These are phyloP conservation scores for Bombus superbus DNA, from an alignment of 1,140 invertebrate genomes.

Conservation along the genomic window DNA sequence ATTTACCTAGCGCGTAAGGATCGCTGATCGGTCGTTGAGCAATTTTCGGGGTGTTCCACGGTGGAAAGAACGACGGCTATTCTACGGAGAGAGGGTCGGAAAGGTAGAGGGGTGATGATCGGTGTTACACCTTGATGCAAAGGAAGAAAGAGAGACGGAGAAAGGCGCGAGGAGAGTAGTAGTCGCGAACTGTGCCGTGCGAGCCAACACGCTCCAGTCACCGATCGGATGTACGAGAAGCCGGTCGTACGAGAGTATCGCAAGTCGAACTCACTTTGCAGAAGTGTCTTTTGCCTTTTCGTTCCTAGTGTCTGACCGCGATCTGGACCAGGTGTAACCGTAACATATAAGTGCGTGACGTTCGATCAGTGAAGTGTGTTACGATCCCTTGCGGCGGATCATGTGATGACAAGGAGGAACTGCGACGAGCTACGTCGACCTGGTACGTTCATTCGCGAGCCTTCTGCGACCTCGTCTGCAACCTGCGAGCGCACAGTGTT, in stretches of 20 bases:
- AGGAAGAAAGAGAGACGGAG: conserved; percentile 33
- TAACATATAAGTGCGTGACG: background rate
- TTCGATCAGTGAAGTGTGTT: conserved; percentile 5
- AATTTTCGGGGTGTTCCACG: conserved; percentile 22
- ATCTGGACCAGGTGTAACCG: background rate
- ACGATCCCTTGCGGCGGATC: background rate
- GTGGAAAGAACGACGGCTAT: conserved; percentile 18
- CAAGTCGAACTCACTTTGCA: background rate
- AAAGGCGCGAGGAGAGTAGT: conserved; percentile 65
- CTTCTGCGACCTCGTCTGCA: background rate
- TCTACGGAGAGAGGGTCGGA: conserved; percentile 2
- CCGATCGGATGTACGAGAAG: conserved; percentile 73
- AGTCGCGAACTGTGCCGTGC: conserved; percentile 65
- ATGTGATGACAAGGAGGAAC: background rate
- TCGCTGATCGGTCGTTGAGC: conserved; percentile 20
- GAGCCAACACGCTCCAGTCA: conserved; percentile 73
- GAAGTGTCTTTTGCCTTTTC: background rate
- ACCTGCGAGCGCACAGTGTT: background rate
- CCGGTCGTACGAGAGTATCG: conserved; percentile 34
- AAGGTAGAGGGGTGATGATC: conserved; percentile 1
- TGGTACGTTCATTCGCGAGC: conserved; percentile 47
- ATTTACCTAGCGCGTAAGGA: background rate
- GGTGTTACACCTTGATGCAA: background rate
- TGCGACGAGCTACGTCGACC: conserved; percentile 3
- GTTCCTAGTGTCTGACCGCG: background rate